Evolutionary conservation across 2,888 invertebrate species (phyloP), one percentile per base, ranked within the genome.

Genomic region (Prionchulus punctatus): DNA sequence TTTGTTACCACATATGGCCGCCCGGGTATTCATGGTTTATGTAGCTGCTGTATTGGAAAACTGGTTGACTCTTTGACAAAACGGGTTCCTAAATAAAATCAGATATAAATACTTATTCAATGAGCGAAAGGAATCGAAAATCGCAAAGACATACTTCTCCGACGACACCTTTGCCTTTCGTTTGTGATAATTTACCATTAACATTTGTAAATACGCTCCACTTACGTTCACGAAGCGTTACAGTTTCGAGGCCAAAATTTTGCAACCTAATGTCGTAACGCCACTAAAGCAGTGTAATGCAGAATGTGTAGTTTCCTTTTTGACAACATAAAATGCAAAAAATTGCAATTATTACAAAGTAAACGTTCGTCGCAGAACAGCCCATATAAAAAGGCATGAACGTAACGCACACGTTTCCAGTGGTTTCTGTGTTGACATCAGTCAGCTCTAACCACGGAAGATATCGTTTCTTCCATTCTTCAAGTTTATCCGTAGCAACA

Each of bases 131-230:
- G n/a, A n/a, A n/a, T n/a, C n/a, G n/a, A n/a, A n/a, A n/a, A n/a
- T n/a, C n/a, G n/a, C n/a, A n/a, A n/a, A n/a, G n/a, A n/a, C n/a
- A n/a, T n/a, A n/a, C n/a, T n/a, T n/a, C n/a, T n/a, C n/a, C n/a
- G n/a, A n/a, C n/a, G n/a, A n/a, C n/a, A 1, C 89, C 94, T 66
- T 92, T 79, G 0, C 92, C 94, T 63, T 91, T 79, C 1, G 78
- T 74, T 0, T 91, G 92, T 76, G 94, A 92, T 66, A 94, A 75
- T 18, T 92, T 91, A 18, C 77, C 77, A 31, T 75, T 72, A 59
- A 94, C 77, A 43, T 90, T 90, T 74, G 92, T 94, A n/a, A n/a
- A n/a, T 71, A 96, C 92, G 64, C 92, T 80, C 94, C 94, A 94
- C 74, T 94, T 91, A n/a, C 96, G 78, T 76, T 96, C 92, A 58